Evolutionary conservation across 2,113 vertebrate species (phyloP).

Genomic region (Carassius carassius): DNA sequence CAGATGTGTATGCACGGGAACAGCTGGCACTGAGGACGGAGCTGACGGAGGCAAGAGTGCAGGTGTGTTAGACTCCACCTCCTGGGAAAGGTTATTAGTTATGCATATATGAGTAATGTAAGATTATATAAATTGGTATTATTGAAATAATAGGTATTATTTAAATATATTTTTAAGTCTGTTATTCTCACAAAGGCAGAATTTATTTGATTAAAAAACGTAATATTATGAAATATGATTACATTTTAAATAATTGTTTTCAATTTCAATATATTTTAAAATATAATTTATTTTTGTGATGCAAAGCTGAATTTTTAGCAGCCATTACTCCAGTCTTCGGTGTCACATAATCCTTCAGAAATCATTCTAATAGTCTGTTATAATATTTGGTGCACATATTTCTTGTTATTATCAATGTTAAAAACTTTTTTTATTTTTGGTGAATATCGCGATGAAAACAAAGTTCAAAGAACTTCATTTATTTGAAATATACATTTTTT

Average conservation of each 20-base stretch:
- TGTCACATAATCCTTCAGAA: too few relatives aligned
- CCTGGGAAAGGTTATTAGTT: not conserved
- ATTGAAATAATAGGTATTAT: not conserved
- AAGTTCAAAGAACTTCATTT: too few relatives aligned
- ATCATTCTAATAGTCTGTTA: too few relatives aligned
- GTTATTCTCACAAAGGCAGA: not conserved
- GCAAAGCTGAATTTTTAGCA: not conserved
- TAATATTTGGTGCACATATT: too few relatives aligned
- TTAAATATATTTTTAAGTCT: not conserved
- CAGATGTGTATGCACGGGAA: constrained; percentile 88
- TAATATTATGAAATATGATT: not conserved
- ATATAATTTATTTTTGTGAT: too few relatives aligned
- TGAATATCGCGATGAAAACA: too few relatives aligned
- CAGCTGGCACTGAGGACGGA: constrained; percentile 89
- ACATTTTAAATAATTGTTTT: not conserved
- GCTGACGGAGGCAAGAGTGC: constrained; percentile 90
- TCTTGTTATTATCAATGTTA: too few relatives aligned
- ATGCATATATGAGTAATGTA: not conserved
- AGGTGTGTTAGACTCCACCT: constrained; percentile 72
- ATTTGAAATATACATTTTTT: too few relatives aligned
- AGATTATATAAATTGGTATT: too few relatives aligned
- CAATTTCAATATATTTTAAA: not conserved
- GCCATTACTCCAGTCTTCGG: too few relatives aligned
- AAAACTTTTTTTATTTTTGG: not conserved
- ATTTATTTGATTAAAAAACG: not conserved